These are phyloP conservation scores for Callipepla californica DNA, from an alignment of 2,113 vertebrate species.

Conservation along the genomic window DNA sequence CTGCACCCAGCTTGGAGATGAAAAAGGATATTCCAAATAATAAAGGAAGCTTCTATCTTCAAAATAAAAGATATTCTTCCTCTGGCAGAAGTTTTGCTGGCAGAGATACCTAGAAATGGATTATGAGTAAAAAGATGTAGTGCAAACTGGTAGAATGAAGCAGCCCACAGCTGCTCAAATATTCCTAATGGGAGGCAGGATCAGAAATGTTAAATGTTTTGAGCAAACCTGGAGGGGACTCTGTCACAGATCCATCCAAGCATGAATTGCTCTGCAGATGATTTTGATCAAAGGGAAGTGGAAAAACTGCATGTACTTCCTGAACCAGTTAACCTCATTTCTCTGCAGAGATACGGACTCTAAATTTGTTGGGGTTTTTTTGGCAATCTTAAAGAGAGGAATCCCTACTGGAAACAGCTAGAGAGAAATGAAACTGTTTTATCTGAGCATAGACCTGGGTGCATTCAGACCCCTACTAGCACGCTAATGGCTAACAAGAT, in stretches of 20 bases:
- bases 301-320: constrained; percentile 22
- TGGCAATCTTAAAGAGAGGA: constrained; percentile 22
- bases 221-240: constrained; percentile 22
- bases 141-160: constrained; percentile 37
- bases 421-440: constrained; percentile 29
- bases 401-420: constrained; percentile 52
- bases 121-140: constrained; percentile 24
- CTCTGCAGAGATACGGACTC: not conserved
- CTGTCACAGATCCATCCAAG: constrained; percentile 40
- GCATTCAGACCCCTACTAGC: constrained; percentile 36
- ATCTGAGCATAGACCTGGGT: constrained; percentile 28
- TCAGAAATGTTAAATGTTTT: constrained; percentile 38
- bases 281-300: constrained; percentile 10
- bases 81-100: constrained; percentile 47
- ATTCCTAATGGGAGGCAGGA: constrained; percentile 26
- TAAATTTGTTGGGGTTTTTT: not conserved
- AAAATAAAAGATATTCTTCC: constrained; percentile 45
- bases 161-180: constrained; percentile 13
- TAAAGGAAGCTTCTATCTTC: constrained; percentile 44
- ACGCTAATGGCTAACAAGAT: constrained; percentile 48
- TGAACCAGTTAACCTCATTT: constrained; percentile 54
- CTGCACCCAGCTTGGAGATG: constrained; percentile 2
- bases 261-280: constrained; percentile 33
- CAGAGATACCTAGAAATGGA: constrained; percentile 22
- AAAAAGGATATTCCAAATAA: not conserved